phyloP scores from a whole-genome alignment of 2,113 vertebrate genomes.

The Rhinolophus ferrumequinum region DNA sequence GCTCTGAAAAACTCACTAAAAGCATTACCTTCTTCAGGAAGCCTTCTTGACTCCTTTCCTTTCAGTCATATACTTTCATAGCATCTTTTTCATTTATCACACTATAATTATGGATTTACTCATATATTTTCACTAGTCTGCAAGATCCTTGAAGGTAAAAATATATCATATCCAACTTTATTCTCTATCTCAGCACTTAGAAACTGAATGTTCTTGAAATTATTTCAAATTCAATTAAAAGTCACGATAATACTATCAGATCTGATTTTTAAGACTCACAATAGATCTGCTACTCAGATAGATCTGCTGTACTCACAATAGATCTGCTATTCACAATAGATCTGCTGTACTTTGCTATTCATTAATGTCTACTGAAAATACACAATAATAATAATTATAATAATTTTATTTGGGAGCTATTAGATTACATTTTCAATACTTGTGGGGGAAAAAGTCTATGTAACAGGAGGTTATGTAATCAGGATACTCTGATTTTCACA shows the following conservation, averaged over 20 bases:
- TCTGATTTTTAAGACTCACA: neutral
- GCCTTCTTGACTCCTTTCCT: neutral
- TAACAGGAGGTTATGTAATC: too few relatives aligned
- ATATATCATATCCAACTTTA: neutral
- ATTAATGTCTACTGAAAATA: neutral
- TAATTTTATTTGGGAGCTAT: neutral
- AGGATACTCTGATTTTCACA: constrained; percentile 9
- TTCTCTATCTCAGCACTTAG: neutral
- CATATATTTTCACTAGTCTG: constrained; percentile 7
- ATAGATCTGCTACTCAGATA: neutral
- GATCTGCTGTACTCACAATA: neutral
- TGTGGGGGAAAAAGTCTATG: neutral
- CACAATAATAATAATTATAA: neutral
- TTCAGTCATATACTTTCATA: neutral
- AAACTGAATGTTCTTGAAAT: neutral
- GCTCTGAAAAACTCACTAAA: neutral
- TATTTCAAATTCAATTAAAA: constrained; percentile 49
- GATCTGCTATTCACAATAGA: neutral
- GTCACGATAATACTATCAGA: neutral
- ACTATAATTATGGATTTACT: neutral
- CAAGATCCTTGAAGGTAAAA: neutral
- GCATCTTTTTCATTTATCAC: neutral
- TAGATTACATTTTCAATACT: neutral
- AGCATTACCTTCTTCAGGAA: neutral
- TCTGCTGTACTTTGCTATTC: neutral